These are phyloP conservation scores for Nebria brevicollis DNA, from an alignment of 2,888 invertebrate species.

Conservation along the genomic window DNA sequence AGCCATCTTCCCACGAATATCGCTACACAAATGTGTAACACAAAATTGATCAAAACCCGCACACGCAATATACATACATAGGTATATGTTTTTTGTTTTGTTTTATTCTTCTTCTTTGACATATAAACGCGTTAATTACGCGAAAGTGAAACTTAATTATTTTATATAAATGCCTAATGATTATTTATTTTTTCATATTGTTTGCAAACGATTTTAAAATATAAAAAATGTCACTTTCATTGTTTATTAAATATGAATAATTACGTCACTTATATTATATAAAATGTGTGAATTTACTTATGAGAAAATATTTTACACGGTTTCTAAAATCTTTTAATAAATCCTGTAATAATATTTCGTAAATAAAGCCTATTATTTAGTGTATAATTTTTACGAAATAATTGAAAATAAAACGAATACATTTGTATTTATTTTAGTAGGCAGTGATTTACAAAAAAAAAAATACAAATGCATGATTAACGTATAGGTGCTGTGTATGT, in stretches of 20 bases:
- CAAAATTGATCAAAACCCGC: slow-evolving; percentile 21
- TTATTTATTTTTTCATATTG: background rate
- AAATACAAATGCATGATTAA: background rate
- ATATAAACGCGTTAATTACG: slow-evolving; percentile 19
- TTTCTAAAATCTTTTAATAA: background rate
- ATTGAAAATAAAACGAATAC: background rate
- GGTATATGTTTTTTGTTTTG: no score
- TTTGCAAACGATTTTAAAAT: slow-evolving; percentile 2
- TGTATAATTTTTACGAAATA: background rate
- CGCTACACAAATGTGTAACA: background rate
- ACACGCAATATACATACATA: slow-evolving; percentile 9
- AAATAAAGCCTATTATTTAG: background rate
- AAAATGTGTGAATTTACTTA: background rate
- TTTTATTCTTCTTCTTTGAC: slow-evolving; percentile 12
- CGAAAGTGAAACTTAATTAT: slow-evolving; percentile 25
- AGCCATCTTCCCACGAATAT: slow-evolving; percentile 43
- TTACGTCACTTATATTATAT: background rate
- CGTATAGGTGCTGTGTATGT: background rate
- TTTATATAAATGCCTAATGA: slow-evolving; percentile 9
- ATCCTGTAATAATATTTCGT: no score
- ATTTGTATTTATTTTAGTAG: background rate
- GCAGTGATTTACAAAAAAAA: background rate
- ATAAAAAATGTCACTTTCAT: background rate
- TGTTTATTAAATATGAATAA: background rate
- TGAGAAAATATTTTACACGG: background rate